Percentiles rank a stretch among this genome's conserved stretches.
Evolutionary conservation across 2,797 vertebrate genomes (phyloP).

Genomic region (Chaetophractus vellerosus): DNA sequence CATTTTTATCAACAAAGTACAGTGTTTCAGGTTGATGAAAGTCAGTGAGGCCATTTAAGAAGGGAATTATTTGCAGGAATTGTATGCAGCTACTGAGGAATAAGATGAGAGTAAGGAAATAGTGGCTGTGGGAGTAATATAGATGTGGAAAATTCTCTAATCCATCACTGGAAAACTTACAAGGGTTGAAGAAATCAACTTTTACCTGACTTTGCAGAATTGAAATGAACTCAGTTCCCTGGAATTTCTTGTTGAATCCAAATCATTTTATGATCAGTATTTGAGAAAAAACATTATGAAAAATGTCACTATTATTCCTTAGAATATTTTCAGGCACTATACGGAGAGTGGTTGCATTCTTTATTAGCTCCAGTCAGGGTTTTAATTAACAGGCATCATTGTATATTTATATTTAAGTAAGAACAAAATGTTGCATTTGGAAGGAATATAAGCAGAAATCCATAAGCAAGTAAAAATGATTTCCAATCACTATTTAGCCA

Average conservation of each 20-base stretch:
- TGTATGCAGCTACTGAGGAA: not conserved
- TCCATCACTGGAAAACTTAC: not conserved
- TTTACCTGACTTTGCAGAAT: not conserved
- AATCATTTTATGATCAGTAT: slow-evolving; percentile 25
- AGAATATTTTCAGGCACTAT: not conserved
- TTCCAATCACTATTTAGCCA: slow-evolving; percentile 7
- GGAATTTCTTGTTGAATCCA: slow-evolving; percentile 18
- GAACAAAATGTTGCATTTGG: not conserved
- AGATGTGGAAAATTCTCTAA: not conserved
- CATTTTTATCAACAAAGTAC: not conserved
- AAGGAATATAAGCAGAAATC: not conserved
- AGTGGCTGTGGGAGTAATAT: not conserved
- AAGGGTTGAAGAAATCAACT: not conserved
- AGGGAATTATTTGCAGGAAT: not conserved
- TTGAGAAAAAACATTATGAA: slow-evolving; percentile 37
- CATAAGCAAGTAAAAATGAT: not conserved
- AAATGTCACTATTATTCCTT: slow-evolving; percentile 15
- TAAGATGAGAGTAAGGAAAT: not conserved
- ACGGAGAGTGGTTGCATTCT: not conserved
- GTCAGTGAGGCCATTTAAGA: not conserved
- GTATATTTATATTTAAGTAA: slow-evolving; percentile 44
- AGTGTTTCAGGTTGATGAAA: not conserved
- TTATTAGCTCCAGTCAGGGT: not conserved
- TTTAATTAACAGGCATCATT: not conserved
- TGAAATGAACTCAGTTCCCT: slow-evolving; percentile 21